Conservation (phyloP, 2,113 vertebrate species). For the Physeter macrocephalus region DNA sequence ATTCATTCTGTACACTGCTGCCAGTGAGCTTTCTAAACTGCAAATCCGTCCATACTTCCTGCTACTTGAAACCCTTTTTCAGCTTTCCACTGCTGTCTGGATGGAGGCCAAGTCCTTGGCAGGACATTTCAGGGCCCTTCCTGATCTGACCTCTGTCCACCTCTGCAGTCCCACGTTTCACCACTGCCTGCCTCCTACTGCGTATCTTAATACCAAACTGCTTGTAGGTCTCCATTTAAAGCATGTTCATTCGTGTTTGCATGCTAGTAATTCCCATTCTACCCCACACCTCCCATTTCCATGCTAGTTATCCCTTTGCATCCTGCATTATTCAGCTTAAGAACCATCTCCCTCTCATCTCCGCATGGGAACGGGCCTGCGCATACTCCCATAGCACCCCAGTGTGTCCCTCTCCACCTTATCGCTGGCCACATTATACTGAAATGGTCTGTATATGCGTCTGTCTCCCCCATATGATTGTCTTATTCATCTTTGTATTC, state of each 20-base stretch:
- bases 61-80: background rate
- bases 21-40: background rate
- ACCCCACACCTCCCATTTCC: background rate
- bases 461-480: background rate
- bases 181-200: background rate
- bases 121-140: background rate
- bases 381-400: background rate
- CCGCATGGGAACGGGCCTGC: background rate
- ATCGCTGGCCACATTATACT: background rate
- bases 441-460: background rate
- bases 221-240: background rate
- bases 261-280: background rate
- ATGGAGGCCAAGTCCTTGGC: background rate
- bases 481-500: background rate
- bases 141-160: background rate
- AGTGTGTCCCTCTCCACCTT: background rate
- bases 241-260: background rate
- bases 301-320: background rate
- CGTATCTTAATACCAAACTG: background rate
- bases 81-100: background rate
- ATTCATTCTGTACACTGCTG: background rate
- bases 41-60: background rate
- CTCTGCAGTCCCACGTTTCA: background rate
- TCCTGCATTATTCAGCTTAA: background rate
- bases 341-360: background rate